Evolutionary conservation across 2,797 vertebrate genomes (phyloP), one percentile per base, ranked within the genome.

Genomic region (Epinephelus awoara): DNA sequence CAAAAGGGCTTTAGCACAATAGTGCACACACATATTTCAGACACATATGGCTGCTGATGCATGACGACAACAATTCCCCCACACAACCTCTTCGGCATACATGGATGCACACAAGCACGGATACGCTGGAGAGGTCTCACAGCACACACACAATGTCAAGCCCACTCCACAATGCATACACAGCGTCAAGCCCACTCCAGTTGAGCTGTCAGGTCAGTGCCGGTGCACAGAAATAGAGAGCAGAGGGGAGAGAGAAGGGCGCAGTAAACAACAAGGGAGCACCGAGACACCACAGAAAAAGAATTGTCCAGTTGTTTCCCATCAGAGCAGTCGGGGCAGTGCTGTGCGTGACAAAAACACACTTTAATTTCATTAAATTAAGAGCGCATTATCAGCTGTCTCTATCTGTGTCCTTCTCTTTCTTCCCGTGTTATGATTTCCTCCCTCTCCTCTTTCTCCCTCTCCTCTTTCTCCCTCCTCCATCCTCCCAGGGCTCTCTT

Each of bases 191-290:
- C 65, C 79, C 68, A 80, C 80, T 84, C 54, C 56, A 85, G 80
- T 67, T 84, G 78, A 90, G 79, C 76, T 87, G 82, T 88, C 86
- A 84, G 77, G 82, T 73, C 11, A 10, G 62, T 70, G 82, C 46
- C 65, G 25, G 67, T 46, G 72, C 46, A 66, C 38, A 63, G 46
- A 56, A 74, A 64, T 42, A 42, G 64, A 67, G 75, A 55, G n/a
- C 27, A 17, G n/a, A 38, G 58, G 55, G 17, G 54, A 61, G 72
- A 54, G 57, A 52, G 42, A 46, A 77, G 50, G 54, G n/a, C 25
- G 9, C 47, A 19, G 61, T 69, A 61, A 85, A 80, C 71, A 57
- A 19, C 25, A 55, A 70, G 76, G 50, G 50, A 64, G 38, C 63
- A 49, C 21, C 29, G 67, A 77, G 63, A 49, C 76, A 64, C 25